Percentiles rank a stretch among this genome's conserved stretches.
Evolutionary conservation across 1,140 invertebrate species (phyloP).

Genomic region (Campoletis sonorensis): DNA sequence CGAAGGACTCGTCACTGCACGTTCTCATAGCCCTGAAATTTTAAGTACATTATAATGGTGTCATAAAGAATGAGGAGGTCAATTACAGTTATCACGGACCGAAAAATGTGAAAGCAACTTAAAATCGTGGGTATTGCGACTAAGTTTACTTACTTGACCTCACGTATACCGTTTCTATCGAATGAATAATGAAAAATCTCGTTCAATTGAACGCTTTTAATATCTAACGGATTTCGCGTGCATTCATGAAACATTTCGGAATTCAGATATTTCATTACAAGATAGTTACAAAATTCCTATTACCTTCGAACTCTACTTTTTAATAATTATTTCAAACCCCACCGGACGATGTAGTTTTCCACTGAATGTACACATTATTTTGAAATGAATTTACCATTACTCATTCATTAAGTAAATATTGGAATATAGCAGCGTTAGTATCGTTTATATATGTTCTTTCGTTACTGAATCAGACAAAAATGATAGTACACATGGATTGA

Average conservation of each 20-base stretch:
- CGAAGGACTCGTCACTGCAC: not conserved
- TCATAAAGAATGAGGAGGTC: constrained; percentile 8
- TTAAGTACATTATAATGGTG: constrained; percentile 19
- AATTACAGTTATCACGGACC: constrained; percentile 26
- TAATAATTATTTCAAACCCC: too few species aligned
- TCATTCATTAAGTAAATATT: too few species aligned
- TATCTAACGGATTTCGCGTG: not conserved
- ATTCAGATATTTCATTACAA: not conserved
- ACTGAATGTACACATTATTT: too few species aligned
- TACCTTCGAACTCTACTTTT: too few species aligned
- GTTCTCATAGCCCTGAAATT: constrained; percentile 1
- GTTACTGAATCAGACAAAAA: too few species aligned
- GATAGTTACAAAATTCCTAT: too few species aligned
- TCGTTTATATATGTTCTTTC: too few species aligned
- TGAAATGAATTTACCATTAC: too few species aligned
- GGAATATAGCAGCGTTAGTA: too few species aligned
- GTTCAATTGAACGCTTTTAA: not conserved
- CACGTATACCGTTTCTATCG: not conserved
- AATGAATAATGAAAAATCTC: not conserved
- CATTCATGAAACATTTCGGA: not conserved
- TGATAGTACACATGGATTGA: too few species aligned
- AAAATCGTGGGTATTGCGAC: constrained; percentile 16
- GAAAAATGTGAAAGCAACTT: constrained; percentile 23
- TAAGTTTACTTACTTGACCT: not conserved
- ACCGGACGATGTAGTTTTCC: too few species aligned